Percentiles rank a stretch among this genome's conserved stretches.
phyloP scores from a whole-genome alignment of 2,888 invertebrate genomes.

The Lepetodrilus schrolli region DNA sequence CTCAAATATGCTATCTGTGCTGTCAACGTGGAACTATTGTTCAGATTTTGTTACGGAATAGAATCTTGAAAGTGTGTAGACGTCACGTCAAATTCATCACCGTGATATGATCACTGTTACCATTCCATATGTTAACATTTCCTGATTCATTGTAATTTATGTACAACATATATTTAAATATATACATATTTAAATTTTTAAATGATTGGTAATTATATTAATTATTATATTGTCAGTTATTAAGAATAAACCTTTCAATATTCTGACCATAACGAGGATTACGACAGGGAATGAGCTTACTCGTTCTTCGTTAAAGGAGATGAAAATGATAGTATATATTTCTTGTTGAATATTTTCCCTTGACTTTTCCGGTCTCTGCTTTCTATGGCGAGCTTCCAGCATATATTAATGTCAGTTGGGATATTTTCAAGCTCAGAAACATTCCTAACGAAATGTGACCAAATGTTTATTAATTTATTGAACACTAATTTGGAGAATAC shows the following conservation, averaged over 20 bases:
- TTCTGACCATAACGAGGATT: too few species aligned
- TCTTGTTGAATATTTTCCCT: conserved; percentile 18
- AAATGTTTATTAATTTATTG: conserved; percentile 3
- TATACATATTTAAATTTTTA: background rate
- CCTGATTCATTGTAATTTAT: conserved; percentile 23
- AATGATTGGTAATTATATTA: too few species aligned
- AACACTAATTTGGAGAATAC: background rate
- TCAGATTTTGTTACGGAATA: conserved; percentile 5
- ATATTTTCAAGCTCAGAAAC: conserved; percentile 16
- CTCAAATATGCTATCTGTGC: background rate
- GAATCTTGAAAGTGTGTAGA: background rate
- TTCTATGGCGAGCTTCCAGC: conserved; percentile 16
- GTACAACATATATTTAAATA: background rate
- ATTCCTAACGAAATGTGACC: background rate
- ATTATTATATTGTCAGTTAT: background rate
- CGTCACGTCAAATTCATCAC: background rate
- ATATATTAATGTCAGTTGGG: background rate
- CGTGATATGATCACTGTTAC: conserved; percentile 4
- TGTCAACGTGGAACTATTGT: conserved; percentile 4
- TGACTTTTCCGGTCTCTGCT: background rate
- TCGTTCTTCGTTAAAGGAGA: background rate
- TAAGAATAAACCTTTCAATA: too few species aligned
- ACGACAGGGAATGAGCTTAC: too few species aligned
- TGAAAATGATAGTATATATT: conserved; percentile 16
- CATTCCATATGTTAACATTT: conserved; percentile 17